These are phyloP conservation scores for Dolichotis patagonum DNA, from an alignment of 2,113 vertebrate species.

Conservation along the genomic window DNA sequence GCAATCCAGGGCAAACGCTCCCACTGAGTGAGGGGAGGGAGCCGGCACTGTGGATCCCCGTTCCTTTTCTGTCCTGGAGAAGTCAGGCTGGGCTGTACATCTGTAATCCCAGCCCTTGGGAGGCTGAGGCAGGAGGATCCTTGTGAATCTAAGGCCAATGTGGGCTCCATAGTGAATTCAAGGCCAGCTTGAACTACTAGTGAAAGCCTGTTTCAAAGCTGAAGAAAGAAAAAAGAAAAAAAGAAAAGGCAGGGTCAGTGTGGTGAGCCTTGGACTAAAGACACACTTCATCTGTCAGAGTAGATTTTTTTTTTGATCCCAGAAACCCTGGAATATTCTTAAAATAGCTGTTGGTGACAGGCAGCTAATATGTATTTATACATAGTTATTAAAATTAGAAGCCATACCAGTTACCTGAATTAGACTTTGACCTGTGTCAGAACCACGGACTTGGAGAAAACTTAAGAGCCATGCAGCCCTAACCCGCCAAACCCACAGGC, in stretches of 20 bases:
- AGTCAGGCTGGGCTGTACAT: not conserved
- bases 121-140: not conserved
- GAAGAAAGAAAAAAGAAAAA: not conserved
- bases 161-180: not conserved
- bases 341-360: constrained; percentile 52
- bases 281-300: not conserved
- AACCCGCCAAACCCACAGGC: not conserved
- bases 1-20: not conserved
- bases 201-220: not conserved
- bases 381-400: constrained; percentile 58
- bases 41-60: not conserved
- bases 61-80: not conserved
- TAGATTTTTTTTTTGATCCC: not conserved
- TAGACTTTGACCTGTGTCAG: constrained; percentile 20
- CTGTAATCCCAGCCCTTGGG: not conserved
- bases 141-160: not conserved
- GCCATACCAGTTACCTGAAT: constrained; percentile 10
- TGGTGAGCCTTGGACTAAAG: not conserved
- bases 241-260: not conserved
- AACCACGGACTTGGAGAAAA: constrained; percentile 32
- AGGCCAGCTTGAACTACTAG: not conserved
- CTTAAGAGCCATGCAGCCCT: not conserved
- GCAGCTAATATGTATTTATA: constrained; percentile 31
- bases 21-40: not conserved
- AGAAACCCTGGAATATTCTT: constrained; percentile 19